Percentiles rank a stretch among this genome's conserved stretches.
Conservation (phyloP, 2,113 vertebrate genomes). For the Charina bottae region DNA sequence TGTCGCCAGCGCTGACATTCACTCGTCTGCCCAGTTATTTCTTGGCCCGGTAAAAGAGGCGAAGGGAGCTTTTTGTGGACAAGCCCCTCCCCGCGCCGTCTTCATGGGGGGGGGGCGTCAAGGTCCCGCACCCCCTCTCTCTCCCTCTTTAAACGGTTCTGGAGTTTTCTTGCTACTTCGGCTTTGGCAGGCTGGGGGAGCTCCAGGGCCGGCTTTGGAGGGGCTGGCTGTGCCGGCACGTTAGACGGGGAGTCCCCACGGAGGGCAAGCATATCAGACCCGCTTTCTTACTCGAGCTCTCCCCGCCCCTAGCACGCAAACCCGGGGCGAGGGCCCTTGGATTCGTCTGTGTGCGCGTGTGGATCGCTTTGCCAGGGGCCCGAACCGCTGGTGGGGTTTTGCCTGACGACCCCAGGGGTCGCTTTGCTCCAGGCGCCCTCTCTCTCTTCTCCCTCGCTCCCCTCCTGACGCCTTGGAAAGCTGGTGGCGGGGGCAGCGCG, state of each 20-base stretch:
- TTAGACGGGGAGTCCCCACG: neutral
- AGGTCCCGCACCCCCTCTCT: accelerated
- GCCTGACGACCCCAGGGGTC: neutral
- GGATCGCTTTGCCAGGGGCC: too few relatives aligned
- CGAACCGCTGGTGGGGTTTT: neutral
- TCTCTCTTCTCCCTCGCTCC: neutral
- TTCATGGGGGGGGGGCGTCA: neutral
- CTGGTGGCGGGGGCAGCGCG: neutral
- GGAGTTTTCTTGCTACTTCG: neutral
- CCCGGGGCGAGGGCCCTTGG: neutral
- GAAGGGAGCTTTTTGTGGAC: neutral
- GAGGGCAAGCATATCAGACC: neutral
- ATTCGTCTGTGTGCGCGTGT: too few relatives aligned
- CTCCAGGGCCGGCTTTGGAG: slow-evolving; percentile 8
- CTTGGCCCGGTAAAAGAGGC: neutral
- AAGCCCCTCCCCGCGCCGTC: neutral
- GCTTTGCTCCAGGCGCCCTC: neutral
- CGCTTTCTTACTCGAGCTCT: accelerated
- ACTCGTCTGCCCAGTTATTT: neutral
- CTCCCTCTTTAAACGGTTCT: accelerated
- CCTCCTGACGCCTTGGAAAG: neutral
- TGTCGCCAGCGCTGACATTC: neutral
- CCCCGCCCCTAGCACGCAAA: neutral
- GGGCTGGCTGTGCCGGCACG: neutral
- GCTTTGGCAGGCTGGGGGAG: slow-evolving; percentile 19